Conservation (phyloP, 2,888 invertebrate species). For the Hedychridium roseum region DNA sequence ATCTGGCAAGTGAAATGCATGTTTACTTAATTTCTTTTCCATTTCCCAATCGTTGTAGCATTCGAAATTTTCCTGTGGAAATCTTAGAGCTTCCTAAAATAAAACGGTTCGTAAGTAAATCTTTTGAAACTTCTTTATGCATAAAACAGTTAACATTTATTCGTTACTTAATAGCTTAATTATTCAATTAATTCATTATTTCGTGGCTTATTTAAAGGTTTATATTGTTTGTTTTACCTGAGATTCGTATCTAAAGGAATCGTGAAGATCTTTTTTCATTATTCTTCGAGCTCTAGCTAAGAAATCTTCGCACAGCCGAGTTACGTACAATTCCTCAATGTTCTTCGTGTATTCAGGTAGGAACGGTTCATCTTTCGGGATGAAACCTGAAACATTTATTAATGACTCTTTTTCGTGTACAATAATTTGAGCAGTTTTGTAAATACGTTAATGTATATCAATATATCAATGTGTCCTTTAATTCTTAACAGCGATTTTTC, state of each 20-base stretch:
- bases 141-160: too few species aligned
- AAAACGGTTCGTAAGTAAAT: background rate
- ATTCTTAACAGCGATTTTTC: too few species aligned
- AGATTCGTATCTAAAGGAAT: slow-evolving; percentile 66
- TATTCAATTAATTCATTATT: too few species aligned
- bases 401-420: too few species aligned
- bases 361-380: slow-evolving; percentile 67
- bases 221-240: slow-evolving; percentile 55
- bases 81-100: slow-evolving; percentile 32
- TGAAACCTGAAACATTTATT: slow-evolving; percentile 63
- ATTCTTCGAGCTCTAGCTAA: slow-evolving; percentile 74
- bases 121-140: too few species aligned
- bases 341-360: slow-evolving; percentile 76
- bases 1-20: slow-evolving; percentile 63
- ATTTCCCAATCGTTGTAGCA: slow-evolving; percentile 28
- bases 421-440: too few species aligned
- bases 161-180: too few species aligned
- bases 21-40: slow-evolving; percentile 49
- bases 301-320: slow-evolving; percentile 78
- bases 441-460: too few species aligned
- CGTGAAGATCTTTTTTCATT: slow-evolving; percentile 83
- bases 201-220: too few species aligned
- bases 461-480: too few species aligned
- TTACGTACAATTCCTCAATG: slow-evolving; percentile 78
- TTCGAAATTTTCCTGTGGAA: slow-evolving; percentile 31